Evolutionary conservation across 2,888 invertebrate genomes (phyloP), one percentile per base, ranked within the genome.

Genomic region (Lasioglossum calceatum): DNA sequence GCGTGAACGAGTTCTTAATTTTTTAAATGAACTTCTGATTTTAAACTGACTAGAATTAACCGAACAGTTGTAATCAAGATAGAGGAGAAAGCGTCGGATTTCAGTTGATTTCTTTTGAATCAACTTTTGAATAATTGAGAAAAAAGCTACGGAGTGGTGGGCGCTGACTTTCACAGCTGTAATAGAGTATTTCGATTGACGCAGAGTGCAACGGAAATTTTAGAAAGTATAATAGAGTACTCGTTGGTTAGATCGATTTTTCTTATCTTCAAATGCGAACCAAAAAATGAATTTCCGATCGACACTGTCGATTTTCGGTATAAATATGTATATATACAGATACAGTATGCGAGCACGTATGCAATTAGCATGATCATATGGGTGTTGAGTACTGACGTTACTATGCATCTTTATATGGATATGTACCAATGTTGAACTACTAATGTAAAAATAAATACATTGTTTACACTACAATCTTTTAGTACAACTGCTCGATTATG

Each of bases 361-460:
- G 32, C 50, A 44, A 71, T 61, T 36, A 44, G 44, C n/a, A 44
- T 19, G 42, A 71, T 23, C 61, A 61, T 70, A 54, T 47, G 58
- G 36, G 50, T 78, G n/a, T 84, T 82, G 70, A 77, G 54, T 75
- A 78, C 71, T 47, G 82, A 70, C 44, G 75, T 76, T 84, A 77
- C 74, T 47, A 71, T 47, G 32, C 75, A 72, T 71, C 74, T 71
- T 70, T 47, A 73, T 80, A 77, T 70, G 39, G 70, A 79, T 72
- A 64, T 76, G 70, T 61, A 77, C 67, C 39, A 81, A 81, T 85
- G 64, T 77, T 67, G 61, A 71, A 85, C 27, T 50, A 81, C 39
- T 64, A 80, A 84, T 80, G 54, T 79, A 70, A 84, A 77, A 79
- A 82, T 85, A 86, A 85, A 79, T 19, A 19, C 79, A 85, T 79